phyloP scores from a whole-genome alignment of 2,888 invertebrate species.

The Standfussiana lucernea region DNA sequence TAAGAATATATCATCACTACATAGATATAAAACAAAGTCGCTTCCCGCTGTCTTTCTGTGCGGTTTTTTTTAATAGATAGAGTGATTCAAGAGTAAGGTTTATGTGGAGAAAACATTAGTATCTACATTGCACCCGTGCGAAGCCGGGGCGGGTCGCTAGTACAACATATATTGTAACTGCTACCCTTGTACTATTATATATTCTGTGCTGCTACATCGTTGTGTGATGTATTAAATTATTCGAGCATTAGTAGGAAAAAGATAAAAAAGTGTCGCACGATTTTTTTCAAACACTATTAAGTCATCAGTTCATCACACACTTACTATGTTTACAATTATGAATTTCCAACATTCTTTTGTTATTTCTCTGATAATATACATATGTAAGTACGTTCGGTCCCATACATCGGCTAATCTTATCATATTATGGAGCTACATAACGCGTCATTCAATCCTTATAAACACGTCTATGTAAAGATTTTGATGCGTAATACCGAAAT shows the following conservation, averaged over 20 bases:
- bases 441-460: background rate
- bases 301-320: background rate
- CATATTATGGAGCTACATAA: background rate
- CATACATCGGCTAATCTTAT: constrained; percentile 23
- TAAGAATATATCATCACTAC: too few species aligned
- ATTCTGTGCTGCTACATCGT: too few species aligned
- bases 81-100: too few species aligned
- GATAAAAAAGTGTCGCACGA: background rate
- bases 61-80: too few species aligned
- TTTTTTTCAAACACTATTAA: background rate
- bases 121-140: too few species aligned
- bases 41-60: too few species aligned
- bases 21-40: too few species aligned
- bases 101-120: too few species aligned
- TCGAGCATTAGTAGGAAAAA: background rate
- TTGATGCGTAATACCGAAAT: constrained; percentile 21
- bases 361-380: background rate
- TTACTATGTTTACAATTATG: constrained; percentile 6
- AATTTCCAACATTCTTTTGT: constrained; percentile 21
- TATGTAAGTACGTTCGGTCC: background rate
- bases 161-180: too few species aligned
- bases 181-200: too few species aligned
- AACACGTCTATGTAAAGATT: constrained; percentile 11
- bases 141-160: too few species aligned
- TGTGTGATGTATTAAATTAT: background rate